phyloP scores from a whole-genome alignment of 2,888 invertebrate species.

The Spisula subtruncata region DNA sequence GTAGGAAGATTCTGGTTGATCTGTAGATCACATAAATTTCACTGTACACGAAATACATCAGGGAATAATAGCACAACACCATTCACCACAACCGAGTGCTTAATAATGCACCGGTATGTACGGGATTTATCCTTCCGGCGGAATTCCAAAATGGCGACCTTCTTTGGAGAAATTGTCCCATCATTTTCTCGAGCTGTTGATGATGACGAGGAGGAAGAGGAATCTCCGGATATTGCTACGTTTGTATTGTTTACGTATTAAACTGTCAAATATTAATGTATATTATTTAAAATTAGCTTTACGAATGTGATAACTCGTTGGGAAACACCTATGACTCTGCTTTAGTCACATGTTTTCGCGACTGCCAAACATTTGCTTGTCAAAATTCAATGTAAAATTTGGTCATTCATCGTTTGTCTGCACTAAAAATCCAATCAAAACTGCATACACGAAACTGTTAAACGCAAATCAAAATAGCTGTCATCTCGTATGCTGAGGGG shows the following conservation, averaged over 20 bases:
- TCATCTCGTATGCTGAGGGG: too few relatives aligned
- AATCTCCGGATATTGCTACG: conserved; percentile 53
- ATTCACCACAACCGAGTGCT: too few relatives aligned
- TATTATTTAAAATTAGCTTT: too few relatives aligned
- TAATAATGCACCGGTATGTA: background rate
- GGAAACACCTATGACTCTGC: background rate
- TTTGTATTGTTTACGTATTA: conserved; percentile 8
- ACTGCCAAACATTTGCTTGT: background rate
- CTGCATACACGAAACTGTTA: too few relatives aligned
- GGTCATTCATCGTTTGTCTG: background rate
- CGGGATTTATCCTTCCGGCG: background rate
- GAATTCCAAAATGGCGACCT: conserved; percentile 85
- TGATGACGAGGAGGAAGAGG: conserved; percentile 86
- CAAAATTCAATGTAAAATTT: background rate
- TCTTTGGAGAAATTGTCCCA: conserved; percentile 86
- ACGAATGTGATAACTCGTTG: background rate
- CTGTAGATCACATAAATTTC: too few relatives aligned
- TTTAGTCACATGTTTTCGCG: conserved; percentile 44
- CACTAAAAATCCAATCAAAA: too few relatives aligned
- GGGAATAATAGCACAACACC: too few relatives aligned
- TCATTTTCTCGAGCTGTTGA: conserved; percentile 86
- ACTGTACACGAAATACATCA: too few relatives aligned
- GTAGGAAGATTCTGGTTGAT: too few relatives aligned
- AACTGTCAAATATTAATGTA: too few relatives aligned
- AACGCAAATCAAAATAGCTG: too few relatives aligned